Conservation (phyloP, 2,113 vertebrate genomes). For the Clarias gariepinus region DNA sequence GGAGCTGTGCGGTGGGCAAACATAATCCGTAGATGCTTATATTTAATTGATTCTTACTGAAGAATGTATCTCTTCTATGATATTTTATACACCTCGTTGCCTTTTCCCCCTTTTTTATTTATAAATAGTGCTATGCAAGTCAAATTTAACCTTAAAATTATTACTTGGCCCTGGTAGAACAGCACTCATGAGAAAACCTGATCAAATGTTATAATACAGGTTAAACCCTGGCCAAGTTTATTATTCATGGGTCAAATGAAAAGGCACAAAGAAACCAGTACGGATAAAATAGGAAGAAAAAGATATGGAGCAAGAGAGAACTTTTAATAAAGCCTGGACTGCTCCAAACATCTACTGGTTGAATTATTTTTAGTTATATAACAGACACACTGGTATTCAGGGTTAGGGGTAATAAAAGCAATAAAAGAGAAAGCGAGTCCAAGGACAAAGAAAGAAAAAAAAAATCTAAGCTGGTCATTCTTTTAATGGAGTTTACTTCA, state of each 20-base stretch:
- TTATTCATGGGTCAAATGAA: conserved; percentile 23
- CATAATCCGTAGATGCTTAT: background rate
- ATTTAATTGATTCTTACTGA: background rate
- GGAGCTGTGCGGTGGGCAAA: background rate
- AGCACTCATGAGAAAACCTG: background rate
- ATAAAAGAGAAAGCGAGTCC: conserved; percentile 18
- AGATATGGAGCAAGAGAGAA: conserved; percentile 19
- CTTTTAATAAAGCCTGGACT: conserved; percentile 57
- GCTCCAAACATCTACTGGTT: conserved; percentile 55
- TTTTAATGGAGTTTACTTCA: conserved; percentile 65
- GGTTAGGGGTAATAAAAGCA: conserved; percentile 64
- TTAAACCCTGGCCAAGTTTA: background rate
- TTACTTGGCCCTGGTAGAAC: background rate
- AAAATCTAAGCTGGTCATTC: conserved; percentile 48
- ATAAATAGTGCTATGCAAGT: background rate
- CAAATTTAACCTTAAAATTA: background rate
- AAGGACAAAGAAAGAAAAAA: conserved; percentile 21
- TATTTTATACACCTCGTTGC: background rate
- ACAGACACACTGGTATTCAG: conserved; percentile 48
- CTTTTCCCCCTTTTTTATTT: background rate
- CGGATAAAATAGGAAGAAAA: conserved; percentile 22
- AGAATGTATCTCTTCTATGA: background rate
- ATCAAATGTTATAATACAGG: background rate
- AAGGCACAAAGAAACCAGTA: conserved; percentile 4
- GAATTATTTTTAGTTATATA: conserved; percentile 62